Base-by-base conservation (phyloP, 2,888 invertebrate species). In the Meiosimyza decipiens region DNA sequence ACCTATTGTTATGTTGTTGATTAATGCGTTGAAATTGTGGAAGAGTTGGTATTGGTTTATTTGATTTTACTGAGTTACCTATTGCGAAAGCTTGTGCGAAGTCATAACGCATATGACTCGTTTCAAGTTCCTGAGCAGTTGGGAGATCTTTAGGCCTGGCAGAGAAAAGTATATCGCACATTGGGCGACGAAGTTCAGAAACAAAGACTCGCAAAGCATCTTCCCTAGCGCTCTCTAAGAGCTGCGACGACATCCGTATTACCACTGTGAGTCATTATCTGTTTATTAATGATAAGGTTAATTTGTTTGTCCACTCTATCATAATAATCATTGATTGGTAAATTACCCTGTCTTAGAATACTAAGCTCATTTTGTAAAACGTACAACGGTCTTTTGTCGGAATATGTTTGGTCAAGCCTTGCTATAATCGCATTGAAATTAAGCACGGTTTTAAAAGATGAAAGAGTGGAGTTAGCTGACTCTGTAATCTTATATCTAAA, bases 331-430 rank as follows among this genome's bases (percentile, higher is more conserved):
- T 50, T n/a, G 49, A 74, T 73, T 22, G 71, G 55, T 57, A 73
- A 33, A 54, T 69, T 70, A 49, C 63, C 59, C 64, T 74, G 76
- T 16, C 78, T n/a, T 54, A 78, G n/a, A n/a, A n/a, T n/a, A n/a
- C n/a, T n/a, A n/a, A n/a, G n/a, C n/a, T n/a, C n/a, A 13, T 73
- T 73, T 73, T 73, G 64, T 13, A 73, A 28, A 28, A 75, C 73
- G 54, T 73, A 70, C 28, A 74, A 52, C 11, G 72, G 71, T 49
- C 67, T 67, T 62, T 73, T 73, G 59, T 73, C 73, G 2, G 73
- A 71, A 47, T 73, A 71, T 6, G 71, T 63, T 71, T 71, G 71
- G 47, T 72, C 74, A 6, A 72, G 68, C 59, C 73, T 65, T 15
- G 70, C 62, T 49, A 74, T 71, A 16, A 72, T 75, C 33, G 74